phyloP scores from a whole-genome alignment of 2,797 vertebrate species.

The Allenopithecus nigroviridis region DNA sequence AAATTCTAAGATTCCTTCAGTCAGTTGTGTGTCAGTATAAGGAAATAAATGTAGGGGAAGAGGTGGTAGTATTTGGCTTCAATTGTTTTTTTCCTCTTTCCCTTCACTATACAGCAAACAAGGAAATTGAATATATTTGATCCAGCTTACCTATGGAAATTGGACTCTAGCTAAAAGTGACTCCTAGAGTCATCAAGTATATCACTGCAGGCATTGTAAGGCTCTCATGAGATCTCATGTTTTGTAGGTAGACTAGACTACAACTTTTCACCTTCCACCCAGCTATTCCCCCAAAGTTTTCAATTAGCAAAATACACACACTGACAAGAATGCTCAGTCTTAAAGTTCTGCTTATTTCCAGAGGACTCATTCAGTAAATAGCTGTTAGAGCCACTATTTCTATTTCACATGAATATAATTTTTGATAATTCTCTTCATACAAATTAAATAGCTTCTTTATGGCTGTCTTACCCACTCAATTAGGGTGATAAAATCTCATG shows the following conservation, averaged over 20 bases:
- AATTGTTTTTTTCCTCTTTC: not conserved
- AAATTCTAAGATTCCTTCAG: not conserved
- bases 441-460: not conserved
- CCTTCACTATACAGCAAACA: not conserved
- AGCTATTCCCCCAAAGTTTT: not conserved
- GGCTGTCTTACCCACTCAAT: not conserved
- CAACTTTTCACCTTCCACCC: not conserved
- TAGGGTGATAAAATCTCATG: not conserved
- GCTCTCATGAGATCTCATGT: not conserved
- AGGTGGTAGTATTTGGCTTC: not conserved
- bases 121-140: not conserved
- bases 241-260: not conserved
- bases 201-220: not conserved
- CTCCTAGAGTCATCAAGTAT: not conserved
- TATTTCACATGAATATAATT: not conserved
- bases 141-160: not conserved
- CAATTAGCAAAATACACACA: not conserved
- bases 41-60: not conserved
- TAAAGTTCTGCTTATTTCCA: not conserved
- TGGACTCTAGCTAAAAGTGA: not conserved
- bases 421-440: not conserved
- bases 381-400: not conserved
- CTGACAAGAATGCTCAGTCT: not conserved
- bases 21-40: not conserved
- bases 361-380: not conserved